phyloP scores from a whole-genome alignment of 2,888 invertebrate genomes.

The Amblyjoppa proteus region DNA sequence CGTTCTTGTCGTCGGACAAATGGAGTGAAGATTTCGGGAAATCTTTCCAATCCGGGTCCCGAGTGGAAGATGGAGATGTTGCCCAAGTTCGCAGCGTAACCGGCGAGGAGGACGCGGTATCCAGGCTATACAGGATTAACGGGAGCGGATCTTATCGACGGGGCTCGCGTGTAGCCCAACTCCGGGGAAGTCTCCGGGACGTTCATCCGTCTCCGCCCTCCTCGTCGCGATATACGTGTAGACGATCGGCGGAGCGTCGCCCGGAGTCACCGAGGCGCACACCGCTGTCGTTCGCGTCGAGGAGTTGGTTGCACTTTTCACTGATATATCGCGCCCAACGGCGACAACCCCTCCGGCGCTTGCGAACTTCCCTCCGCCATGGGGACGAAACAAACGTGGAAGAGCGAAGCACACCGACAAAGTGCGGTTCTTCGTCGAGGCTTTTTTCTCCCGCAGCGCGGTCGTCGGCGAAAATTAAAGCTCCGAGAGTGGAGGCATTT shows the following conservation, averaged over 20 bases:
- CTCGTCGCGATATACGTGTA: constrained; percentile 10
- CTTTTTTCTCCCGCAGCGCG: not conserved
- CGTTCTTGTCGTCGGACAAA: constrained; percentile 49
- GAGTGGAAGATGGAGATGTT: constrained; percentile 31
- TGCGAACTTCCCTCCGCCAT: constrained; percentile 26
- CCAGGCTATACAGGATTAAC: constrained; percentile 62
- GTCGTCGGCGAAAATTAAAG: not conserved
- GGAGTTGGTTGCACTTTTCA: constrained; percentile 70
- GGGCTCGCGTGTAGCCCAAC: constrained; percentile 48
- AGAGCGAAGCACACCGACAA: not conserved
- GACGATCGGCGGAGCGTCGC: constrained; percentile 29
- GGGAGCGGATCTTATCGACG: constrained; percentile 65
- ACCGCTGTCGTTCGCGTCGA: constrained; percentile 59
- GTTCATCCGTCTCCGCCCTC: constrained; percentile 42
- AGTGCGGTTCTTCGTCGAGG: constrained; percentile 1
- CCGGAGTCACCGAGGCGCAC: constrained; percentile 48
- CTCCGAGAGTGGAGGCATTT: not conserved
- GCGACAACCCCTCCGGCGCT: constrained; percentile 24
- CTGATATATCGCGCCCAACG: constrained; percentile 60
- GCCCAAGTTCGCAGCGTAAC: constrained; percentile 33
- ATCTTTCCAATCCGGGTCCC: constrained; percentile 58
- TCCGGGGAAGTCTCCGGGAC: constrained; percentile 23
- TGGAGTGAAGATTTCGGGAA: constrained; percentile 64
- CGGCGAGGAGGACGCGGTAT: constrained; percentile 11
- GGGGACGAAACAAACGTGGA: constrained; percentile 31